These are phyloP conservation scores for Phalacrocorax aristotelis DNA, from an alignment of 2,113 vertebrate genomes.

Conservation along the genomic window DNA sequence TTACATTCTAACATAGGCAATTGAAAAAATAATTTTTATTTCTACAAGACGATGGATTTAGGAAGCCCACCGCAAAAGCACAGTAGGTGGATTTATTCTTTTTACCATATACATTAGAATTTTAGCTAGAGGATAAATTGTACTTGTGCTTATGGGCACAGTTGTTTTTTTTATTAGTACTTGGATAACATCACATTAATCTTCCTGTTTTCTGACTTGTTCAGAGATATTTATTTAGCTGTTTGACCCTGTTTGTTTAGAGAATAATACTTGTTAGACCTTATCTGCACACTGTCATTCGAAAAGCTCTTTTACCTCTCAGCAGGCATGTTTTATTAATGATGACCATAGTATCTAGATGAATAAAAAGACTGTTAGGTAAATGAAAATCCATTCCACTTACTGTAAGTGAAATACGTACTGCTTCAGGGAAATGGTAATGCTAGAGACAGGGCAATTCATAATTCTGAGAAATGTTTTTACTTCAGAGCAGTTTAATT, in stretches of 20 bases:
- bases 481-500: not conserved
- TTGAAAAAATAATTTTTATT: not conserved
- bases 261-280: not conserved
- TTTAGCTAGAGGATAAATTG: not conserved
- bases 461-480: not conserved
- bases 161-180: not conserved
- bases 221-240: not conserved
- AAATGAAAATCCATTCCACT: not conserved
- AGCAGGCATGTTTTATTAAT: constrained; percentile 28
- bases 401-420: not conserved
- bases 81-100: constrained; percentile 80
- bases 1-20: constrained; percentile 15
- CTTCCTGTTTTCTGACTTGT: not conserved
- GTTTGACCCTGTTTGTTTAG: not conserved
- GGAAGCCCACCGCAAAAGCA: constrained; percentile 74
- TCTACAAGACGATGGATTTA: constrained; percentile 77
- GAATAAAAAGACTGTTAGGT: not conserved
- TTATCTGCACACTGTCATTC: not conserved
- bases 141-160: not conserved
- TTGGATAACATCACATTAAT: not conserved
- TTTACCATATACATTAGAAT: not conserved
- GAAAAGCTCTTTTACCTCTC: not conserved
- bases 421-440: not conserved
- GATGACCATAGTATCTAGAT: not conserved
- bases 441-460: not conserved